Conservation (phyloP, 2,113 vertebrate species). For the Tringa solitaria region DNA sequence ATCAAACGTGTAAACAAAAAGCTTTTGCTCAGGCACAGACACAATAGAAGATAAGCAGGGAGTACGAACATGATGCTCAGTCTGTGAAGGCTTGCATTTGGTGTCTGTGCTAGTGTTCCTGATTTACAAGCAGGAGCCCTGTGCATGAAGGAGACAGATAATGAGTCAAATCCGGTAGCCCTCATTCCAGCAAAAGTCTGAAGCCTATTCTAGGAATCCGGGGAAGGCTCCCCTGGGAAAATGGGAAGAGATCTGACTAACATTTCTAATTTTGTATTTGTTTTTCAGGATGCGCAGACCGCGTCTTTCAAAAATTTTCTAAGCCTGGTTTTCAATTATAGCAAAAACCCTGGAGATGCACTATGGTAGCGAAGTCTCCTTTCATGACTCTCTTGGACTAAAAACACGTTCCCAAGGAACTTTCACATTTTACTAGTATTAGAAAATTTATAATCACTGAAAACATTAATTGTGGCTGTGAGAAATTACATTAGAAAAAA, state of each 20-base stretch:
- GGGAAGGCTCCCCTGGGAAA: neutral
- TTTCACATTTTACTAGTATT: neutral
- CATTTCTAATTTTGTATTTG: neutral
- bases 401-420: neutral
- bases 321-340: neutral
- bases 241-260: neutral
- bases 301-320: neutral
- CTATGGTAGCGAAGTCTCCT: neutral
- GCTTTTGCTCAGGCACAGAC: neutral
- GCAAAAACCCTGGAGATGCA: neutral
- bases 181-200: neutral
- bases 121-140: neutral
- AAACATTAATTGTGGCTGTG: neutral
- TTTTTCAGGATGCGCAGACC: neutral
- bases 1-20: conserved; percentile 68
- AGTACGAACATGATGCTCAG: neutral
- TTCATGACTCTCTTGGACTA: neutral
- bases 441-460: neutral
- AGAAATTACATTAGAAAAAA: neutral
- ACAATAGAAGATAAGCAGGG: neutral
- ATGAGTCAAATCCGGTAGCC: neutral
- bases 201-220: neutral
- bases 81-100: neutral
- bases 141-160: neutral
- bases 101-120: neutral